Conservation (phyloP, 2,888 invertebrate genomes). For the Pachydiplax longipennis region DNA sequence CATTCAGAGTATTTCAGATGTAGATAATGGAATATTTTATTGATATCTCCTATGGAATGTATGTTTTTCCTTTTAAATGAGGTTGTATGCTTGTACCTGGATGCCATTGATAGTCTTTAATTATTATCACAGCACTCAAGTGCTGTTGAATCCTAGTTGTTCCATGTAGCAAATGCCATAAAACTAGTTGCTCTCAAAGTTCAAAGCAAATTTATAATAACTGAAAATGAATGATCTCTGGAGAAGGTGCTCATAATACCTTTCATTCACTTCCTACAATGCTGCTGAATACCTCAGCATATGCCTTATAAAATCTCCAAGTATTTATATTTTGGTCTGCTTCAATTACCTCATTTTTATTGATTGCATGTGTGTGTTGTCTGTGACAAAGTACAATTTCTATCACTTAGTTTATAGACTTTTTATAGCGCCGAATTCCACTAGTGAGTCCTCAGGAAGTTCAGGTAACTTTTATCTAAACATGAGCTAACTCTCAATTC, state of each 20-base stretch:
- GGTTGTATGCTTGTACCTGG: conserved; percentile 31
- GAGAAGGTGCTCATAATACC: conserved; percentile 17
- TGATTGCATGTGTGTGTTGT: conserved; percentile 16
- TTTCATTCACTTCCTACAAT: conserved; percentile 1
- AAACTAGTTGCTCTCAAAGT: background rate
- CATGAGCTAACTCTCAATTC: background rate
- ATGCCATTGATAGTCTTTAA: conserved; percentile 1
- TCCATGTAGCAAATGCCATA: conserved; percentile 29
- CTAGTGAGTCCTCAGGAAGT: conserved; percentile 5
- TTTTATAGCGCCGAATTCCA: conserved; percentile 25
- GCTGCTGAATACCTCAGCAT: background rate
- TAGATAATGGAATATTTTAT: background rate
- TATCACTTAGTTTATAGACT: conserved; percentile 28
- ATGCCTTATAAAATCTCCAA: background rate
- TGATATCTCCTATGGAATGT: background rate
- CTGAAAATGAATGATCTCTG: conserved; percentile 22
- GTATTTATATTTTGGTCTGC: conserved; percentile 7
- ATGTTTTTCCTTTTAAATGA: background rate
- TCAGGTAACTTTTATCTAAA: background rate
- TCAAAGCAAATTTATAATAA: conserved; percentile 20
- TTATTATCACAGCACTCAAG: background rate
- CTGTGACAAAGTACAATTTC: conserved; percentile 34
- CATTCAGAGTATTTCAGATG: background rate
- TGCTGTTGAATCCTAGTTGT: conserved; percentile 5
- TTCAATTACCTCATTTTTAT: conserved; percentile 14